Evolutionary conservation across 2,797 vertebrate species (phyloP), one percentile per base, ranked within the genome.

Genomic region (Phyllotis vaccarum): DNA sequence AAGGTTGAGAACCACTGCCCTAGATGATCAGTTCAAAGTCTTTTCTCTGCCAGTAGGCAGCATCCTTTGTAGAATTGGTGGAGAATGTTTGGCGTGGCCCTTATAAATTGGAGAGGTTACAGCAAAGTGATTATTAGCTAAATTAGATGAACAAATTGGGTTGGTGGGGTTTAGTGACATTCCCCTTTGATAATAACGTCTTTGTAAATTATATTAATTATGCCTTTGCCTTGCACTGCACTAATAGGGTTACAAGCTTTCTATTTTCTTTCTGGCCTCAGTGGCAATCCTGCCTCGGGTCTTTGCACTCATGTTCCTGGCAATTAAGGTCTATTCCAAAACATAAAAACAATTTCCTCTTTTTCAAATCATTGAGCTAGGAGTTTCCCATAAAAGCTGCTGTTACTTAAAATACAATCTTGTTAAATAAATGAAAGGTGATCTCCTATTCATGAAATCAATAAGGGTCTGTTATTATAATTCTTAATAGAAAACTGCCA

Each of bases 201-300:
- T 97, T 95, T 94, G 86, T 92, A 96, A 98, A 96, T 97, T 91
- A 90, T 43, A 37, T 97, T 97, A 98, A 96, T 97, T 97, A 96
- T 80, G 80, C 86, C 86, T 96, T 96, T 96, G 76, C 1, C 75
- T 95, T 95, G 31, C 88, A 80, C 95, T 92, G 79, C 24, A 54
- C 79, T 90, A 96, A 96, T 54, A 81, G 86, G 40, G 96, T 87
- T 92, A 22, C 91, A 83, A 89, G 74, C 49, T 93, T 94, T 98
- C 54, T 93, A 29, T 87, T 54, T 96, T 95, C 83, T 91, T 95
- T 86, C 68, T 76, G 31, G 52, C 86, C 94, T 95, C 82, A 96
- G 58, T 62, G 89, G 66, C 37, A 87, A 89, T 83, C 9, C 43
- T 93, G 29, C 78, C 85, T 95, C 1, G 0, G 37, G 37, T 43